These are phyloP conservation scores for Eucidaris tribuloides DNA, from an alignment of 35 echinoderm and acorn worm species.

Conservation along the genomic window DNA sequence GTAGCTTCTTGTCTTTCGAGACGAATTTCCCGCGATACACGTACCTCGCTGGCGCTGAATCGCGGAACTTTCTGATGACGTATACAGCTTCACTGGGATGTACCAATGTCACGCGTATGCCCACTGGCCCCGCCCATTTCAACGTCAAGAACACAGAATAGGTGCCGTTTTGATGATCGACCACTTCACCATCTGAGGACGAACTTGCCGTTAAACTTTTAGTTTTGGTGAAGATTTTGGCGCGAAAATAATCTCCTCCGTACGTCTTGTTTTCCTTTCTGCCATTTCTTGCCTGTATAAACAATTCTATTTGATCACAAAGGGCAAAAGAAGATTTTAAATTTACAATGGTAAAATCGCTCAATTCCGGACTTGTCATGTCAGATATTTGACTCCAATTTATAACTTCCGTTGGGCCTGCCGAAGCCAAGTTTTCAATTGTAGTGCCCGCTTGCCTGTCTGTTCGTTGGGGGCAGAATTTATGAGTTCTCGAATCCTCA, in stretches of 20 bases:
- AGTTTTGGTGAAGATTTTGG: slow-evolving; percentile 13
- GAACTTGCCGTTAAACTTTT: slow-evolving; percentile 10
- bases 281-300: slow-evolving; percentile 3
- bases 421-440: background rate
- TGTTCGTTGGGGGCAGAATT: background rate
- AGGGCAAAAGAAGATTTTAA: background rate
- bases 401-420: background rate
- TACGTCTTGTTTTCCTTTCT: background rate
- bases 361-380: background rate
- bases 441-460: background rate
- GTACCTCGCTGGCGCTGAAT: background rate
- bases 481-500: no score
- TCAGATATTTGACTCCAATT: background rate
- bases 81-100: slow-evolving; percentile 41
- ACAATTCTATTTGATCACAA: slow-evolving; percentile 1
- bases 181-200: slow-evolving; percentile 3
- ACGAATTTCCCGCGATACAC: background rate
- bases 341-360: background rate
- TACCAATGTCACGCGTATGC: background rate
- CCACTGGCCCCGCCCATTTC: slow-evolving; percentile 13
- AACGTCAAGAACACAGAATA: slow-evolving; percentile 38
- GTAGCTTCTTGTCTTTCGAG: background rate
- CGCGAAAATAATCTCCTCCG: slow-evolving; percentile 47
- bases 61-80: background rate
- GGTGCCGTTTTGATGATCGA: slow-evolving; percentile 43